A percentile compares a stretch with the other conserved stretches of the same genome.
Conservation (phyloP, 2,888 invertebrate species). For the Arge pagana region DNA sequence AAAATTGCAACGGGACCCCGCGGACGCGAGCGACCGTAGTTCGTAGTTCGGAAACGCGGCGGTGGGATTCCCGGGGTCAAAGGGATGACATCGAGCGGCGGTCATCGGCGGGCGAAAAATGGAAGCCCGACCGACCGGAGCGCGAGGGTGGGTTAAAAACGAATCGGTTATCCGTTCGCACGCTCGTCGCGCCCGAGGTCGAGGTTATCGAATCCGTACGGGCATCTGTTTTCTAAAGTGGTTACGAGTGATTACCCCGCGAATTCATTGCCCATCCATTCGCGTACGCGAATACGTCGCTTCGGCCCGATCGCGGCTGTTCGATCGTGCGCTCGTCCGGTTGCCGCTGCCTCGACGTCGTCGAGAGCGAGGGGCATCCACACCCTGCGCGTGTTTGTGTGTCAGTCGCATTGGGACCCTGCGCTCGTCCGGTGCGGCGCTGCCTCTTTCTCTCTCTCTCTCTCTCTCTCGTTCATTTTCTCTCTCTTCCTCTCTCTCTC, state of each 20-base stretch:
- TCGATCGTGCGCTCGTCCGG: constrained; percentile 16
- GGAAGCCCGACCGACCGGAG: no score
- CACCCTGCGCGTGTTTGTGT: constrained; percentile 53
- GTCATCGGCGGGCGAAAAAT: no score
- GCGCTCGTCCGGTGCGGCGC: constrained; percentile 35
- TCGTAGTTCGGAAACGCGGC: no score
- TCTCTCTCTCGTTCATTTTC: constrained; percentile 17
- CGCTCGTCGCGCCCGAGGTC: no score
- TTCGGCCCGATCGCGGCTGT: constrained; percentile 12
- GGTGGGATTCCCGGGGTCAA: no score
- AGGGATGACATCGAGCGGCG: no score
- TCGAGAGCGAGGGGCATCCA: constrained; percentile 22
- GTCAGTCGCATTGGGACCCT: constrained; percentile 56
- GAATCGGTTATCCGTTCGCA: no score
- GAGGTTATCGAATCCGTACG: no score
- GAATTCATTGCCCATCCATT: constrained; percentile 19
- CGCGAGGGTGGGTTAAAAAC: no score
- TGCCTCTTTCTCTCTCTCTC: constrained; percentile 15
- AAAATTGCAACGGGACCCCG: no score
- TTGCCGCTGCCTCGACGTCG: constrained; percentile 11
- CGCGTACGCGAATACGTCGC: constrained; percentile 19
- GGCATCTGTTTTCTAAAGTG: constrained; percentile 17
- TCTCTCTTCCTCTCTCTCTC: constrained; percentile 23
- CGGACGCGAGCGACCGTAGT: no score
- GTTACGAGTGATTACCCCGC: constrained; percentile 20